Conservation (phyloP, 2,888 invertebrate genomes). For the Volucella bombylans region DNA sequence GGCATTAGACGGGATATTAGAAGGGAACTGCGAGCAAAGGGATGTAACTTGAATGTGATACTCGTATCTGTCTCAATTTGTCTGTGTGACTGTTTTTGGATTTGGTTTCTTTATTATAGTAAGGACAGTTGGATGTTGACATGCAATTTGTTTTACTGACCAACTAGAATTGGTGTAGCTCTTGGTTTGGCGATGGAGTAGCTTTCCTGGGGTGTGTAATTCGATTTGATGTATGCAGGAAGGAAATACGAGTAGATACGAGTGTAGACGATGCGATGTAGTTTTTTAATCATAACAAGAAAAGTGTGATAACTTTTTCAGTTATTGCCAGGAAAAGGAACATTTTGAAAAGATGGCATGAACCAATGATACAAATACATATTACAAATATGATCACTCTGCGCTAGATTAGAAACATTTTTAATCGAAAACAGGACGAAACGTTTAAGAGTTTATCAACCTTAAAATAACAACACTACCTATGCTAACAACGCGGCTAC, state of each 20-base stretch:
- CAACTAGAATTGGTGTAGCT: constrained; percentile 4
- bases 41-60: constrained; percentile 46
- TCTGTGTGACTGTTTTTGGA: constrained; percentile 59
- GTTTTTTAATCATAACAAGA: not conserved
- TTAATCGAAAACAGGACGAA: no score
- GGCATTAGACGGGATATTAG: constrained; percentile 7
- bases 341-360: no score
- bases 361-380: no score
- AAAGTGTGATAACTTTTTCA: no score
- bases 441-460: no score
- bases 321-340: no score
- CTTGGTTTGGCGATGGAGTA: not conserved
- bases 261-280: not conserved
- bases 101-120: constrained; percentile 57
- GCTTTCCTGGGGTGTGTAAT: not conserved
- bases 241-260: constrained; percentile 14
- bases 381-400: no score
- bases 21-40: not conserved
- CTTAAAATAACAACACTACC: no score
- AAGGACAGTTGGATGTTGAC: constrained; percentile 63
- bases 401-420: no score
- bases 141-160: constrained; percentile 54
- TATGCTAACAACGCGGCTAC: no score
- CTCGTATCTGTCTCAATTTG: constrained; percentile 72
- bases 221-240: constrained; percentile 2